Conservation (phyloP, 2,113 vertebrate species). For the Morone saxatilis region DNA sequence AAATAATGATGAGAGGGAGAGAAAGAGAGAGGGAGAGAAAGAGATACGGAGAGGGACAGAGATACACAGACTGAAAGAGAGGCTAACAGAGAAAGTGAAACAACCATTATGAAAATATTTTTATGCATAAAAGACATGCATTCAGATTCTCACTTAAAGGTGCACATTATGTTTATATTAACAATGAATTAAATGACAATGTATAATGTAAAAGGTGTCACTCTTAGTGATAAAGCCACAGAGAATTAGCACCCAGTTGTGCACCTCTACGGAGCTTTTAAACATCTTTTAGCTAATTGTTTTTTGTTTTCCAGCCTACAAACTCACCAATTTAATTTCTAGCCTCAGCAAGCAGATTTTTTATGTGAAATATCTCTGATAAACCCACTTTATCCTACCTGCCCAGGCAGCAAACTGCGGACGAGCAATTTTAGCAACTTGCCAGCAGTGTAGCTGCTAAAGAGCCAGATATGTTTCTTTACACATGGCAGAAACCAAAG, state of each 20-base stretch:
- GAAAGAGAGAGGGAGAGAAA: slow-evolving; percentile 1
- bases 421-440: neutral
- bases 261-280: neutral
- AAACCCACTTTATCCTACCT: too few relatives aligned
- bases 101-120: neutral
- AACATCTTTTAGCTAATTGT: neutral
- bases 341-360: neutral
- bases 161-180: neutral
- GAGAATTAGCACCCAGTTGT: neutral
- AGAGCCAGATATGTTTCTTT: neutral
- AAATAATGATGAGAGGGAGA: slow-evolving; percentile 50
- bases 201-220: neutral
- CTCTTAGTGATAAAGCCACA: neutral
- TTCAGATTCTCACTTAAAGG: neutral
- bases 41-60: slow-evolving; percentile 1
- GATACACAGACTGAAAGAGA: neutral
- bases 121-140: neutral
- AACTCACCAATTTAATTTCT: neutral
- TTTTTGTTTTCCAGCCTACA: neutral
- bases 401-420: neutral
- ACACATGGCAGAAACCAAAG: neutral
- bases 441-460: neutral
- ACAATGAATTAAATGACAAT: neutral
- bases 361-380: neutral
- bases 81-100: neutral